Conservation (phyloP, 2,113 vertebrate species). For the Artemisiospiza belli region DNA sequence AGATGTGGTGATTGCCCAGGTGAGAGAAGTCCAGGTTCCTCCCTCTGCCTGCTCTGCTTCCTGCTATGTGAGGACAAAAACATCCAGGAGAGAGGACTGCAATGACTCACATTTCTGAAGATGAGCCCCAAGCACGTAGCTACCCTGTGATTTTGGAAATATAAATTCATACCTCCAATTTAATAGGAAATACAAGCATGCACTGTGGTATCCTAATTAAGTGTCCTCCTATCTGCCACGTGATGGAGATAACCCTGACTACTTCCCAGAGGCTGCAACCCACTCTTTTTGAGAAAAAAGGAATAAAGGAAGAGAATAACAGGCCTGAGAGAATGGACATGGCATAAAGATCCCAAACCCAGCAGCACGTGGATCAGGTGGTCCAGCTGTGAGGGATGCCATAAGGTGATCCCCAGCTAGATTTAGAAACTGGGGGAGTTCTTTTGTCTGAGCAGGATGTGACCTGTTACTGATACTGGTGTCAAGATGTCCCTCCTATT, state of each 20-base stretch:
- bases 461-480: neutral
- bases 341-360: neutral
- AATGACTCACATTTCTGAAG: neutral
- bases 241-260: neutral
- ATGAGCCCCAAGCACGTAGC: neutral
- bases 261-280: neutral
- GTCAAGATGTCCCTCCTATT: neutral
- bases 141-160: conserved; percentile 23
- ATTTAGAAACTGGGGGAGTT: neutral
- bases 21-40: neutral
- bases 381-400: neutral
- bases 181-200: neutral
- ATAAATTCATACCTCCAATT: neutral
- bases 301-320: neutral
- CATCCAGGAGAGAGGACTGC: neutral
- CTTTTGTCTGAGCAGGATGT: neutral
- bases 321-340: neutral
- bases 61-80: neutral
- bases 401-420: neutral
- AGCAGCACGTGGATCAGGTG: neutral
- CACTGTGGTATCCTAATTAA: neutral
- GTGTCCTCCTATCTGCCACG: neutral
- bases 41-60: neutral
- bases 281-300: neutral
- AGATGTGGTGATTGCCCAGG: neutral